Conservation (phyloP, 2,888 invertebrate species). For the Polyploca ridens region DNA sequence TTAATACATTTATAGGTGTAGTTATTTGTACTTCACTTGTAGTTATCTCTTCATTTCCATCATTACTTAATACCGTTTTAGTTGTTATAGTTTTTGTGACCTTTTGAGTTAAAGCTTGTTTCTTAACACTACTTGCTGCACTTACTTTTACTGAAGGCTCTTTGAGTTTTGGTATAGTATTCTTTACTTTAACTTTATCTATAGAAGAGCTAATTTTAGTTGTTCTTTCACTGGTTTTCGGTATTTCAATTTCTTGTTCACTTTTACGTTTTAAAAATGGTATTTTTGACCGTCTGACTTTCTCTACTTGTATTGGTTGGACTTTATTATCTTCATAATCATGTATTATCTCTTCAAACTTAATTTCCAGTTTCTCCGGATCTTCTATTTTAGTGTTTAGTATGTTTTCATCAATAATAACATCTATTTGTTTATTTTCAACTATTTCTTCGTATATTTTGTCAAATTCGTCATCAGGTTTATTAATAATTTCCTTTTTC, state of each 20-base stretch:
- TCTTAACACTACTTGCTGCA: constrained; percentile 10
- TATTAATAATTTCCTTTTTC: constrained; percentile 18
- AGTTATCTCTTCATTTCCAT: neutral
- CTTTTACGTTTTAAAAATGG: constrained; percentile 61
- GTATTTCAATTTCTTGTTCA: constrained; percentile 50
- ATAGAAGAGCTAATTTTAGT: constrained; percentile 10
- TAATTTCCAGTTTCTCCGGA: constrained; percentile 61
- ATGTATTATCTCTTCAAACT: constrained; percentile 74
- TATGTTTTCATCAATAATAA: constrained; percentile 39
- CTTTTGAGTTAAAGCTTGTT: neutral
- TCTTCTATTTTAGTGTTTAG: constrained; percentile 57
- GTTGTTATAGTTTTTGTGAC: constrained; percentile 12
- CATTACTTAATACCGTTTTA: constrained; percentile 12
- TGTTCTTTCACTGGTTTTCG: constrained; percentile 24
- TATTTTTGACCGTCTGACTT: constrained; percentile 57
- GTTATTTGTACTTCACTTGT: neutral
- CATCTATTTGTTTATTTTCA: constrained; percentile 26
- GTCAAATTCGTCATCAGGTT: constrained; percentile 70
- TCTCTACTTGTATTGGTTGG: constrained; percentile 46
- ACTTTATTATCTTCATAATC: constrained; percentile 62
- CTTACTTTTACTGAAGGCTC: neutral
- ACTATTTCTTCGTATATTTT: constrained; percentile 70
- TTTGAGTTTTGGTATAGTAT: constrained; percentile 16
- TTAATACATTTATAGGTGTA: neutral
- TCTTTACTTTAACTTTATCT: constrained; percentile 19